Conservation (phyloP, 2,797 vertebrate species). For the Pseudochirops corinnae region DNA sequence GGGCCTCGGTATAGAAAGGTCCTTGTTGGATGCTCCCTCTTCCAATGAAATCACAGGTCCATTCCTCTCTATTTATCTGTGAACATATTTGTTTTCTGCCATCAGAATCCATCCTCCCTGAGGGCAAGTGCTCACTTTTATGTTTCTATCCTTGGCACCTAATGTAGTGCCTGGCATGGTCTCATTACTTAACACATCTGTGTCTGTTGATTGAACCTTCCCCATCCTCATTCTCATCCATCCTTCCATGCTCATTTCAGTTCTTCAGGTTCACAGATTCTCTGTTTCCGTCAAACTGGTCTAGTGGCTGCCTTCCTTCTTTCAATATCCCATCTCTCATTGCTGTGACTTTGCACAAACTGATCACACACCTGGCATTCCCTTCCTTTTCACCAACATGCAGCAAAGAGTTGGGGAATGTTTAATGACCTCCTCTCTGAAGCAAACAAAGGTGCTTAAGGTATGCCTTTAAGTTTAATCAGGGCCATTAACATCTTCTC, state of each 20-base stretch:
- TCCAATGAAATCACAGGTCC: neutral
- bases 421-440: neutral
- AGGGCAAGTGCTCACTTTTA: neutral
- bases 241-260: neutral
- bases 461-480: neutral
- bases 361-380: neutral
- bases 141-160: neutral
- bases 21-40: neutral
- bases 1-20: neutral
- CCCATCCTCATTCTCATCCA: neutral
- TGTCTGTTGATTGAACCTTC: neutral
- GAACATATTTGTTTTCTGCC: neutral
- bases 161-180: neutral
- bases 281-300: neutral
- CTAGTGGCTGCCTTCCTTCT: too few species aligned
- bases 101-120: neutral
- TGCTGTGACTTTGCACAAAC: neutral
- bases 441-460: neutral
- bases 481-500: neutral
- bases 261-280: neutral
- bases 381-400: neutral
- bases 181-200: neutral
- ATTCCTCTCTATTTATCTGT: neutral
- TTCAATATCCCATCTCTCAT: neutral
- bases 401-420: neutral